These are phyloP conservation scores for Pagrus major DNA, from an alignment of 2,113 vertebrate species.

Conservation along the genomic window DNA sequence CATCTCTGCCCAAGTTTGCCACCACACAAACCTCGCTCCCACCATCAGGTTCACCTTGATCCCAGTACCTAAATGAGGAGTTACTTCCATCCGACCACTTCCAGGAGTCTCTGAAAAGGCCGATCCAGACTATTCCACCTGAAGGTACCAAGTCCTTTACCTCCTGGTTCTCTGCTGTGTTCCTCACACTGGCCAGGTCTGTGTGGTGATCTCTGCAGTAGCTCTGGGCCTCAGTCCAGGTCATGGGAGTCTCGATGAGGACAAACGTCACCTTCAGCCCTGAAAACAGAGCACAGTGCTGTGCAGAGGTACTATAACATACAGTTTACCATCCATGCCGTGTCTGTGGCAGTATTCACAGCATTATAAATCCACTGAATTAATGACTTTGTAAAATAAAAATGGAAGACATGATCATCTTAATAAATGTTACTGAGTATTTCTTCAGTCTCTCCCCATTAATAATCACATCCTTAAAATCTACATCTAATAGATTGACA, in stretches of 20 bases:
- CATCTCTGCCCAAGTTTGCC: fast-evolving
- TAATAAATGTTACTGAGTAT: no score
- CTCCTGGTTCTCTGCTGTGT: not conserved
- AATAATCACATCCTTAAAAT: no score
- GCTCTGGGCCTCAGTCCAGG: constrained; percentile 11
- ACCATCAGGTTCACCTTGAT: fast-evolving
- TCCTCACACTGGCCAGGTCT: constrained; percentile 33
- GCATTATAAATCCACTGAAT: no score
- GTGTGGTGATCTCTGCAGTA: constrained; percentile 26
- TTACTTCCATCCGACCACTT: constrained; percentile 35
- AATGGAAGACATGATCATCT: no score
- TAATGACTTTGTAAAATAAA: no score
- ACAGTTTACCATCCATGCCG: no score
- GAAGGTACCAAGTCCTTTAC: not conserved
- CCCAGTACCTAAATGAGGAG: constrained; percentile 6
- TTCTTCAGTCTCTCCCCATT: no score
- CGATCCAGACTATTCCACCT: constrained; percentile 20
- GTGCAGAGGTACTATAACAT: no score
- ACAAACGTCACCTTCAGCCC: not conserved
- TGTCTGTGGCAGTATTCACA: no score
- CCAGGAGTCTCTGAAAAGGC: constrained; percentile 22
- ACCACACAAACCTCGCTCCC: fast-evolving
- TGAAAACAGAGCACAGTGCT: not conserved
- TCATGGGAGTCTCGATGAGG: fast-evolving
- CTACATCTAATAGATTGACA: no score